Percentiles rank a stretch among this genome's conserved stretches.
Conservation (phyloP, 2,797 vertebrate genomes). For the Nannoperca australis region DNA sequence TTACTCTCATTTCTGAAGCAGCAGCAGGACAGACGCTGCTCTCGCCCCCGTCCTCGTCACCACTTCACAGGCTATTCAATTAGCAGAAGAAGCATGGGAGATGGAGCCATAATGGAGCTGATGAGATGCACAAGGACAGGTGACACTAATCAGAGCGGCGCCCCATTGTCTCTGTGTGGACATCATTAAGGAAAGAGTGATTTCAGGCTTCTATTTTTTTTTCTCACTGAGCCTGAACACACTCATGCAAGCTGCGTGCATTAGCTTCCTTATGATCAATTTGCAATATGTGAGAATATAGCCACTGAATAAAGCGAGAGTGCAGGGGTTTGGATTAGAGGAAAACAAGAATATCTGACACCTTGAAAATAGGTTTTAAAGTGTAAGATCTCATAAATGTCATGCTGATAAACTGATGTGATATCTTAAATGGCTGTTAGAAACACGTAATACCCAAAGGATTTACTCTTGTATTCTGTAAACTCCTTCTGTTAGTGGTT, state of each 20-base stretch:
- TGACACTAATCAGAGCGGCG: constrained; percentile 83
- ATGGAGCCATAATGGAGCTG: constrained; percentile 81
- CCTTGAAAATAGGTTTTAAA: constrained; percentile 48
- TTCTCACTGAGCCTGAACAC: constrained; percentile 53
- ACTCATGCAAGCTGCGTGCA: constrained; percentile 55
- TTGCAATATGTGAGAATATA: constrained; percentile 55
- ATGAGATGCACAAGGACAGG: constrained; percentile 86
- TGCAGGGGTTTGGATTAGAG: constrained; percentile 22
- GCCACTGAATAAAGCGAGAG: constrained; percentile 38
- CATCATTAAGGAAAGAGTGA: constrained; percentile 77
- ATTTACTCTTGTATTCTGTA: constrained; percentile 38
- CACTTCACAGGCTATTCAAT: constrained; percentile 84
- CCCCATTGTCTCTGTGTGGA: constrained; percentile 81
- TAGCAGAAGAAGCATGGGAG: constrained; percentile 79
- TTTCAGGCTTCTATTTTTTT: constrained; percentile 51
- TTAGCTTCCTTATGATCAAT: constrained; percentile 58
- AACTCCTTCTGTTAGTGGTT: constrained; percentile 74
- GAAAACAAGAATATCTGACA: constrained; percentile 45
- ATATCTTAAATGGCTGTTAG: constrained; percentile 32
- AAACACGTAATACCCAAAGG: constrained; percentile 28
- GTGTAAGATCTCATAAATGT: constrained; percentile 53
- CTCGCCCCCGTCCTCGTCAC: constrained; percentile 73
- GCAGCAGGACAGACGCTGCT: constrained; percentile 73
- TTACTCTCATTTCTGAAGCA: constrained; percentile 66
- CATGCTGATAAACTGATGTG: constrained; percentile 40